These are phyloP conservation scores for Pegoplata infirma DNA, from an alignment of 2,888 invertebrate genomes.

Conservation along the genomic window DNA sequence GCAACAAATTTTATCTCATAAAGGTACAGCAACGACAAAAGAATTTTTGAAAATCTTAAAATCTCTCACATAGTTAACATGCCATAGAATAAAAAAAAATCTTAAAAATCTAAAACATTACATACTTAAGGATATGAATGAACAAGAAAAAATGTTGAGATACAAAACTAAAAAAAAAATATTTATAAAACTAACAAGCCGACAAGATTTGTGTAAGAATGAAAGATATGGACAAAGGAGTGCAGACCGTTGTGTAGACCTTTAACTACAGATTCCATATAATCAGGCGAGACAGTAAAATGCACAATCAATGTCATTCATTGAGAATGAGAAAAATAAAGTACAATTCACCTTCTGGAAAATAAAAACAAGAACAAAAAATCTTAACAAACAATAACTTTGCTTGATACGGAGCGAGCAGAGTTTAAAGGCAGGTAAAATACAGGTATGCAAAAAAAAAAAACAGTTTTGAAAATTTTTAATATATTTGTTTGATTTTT, in stretches of 20 bases:
- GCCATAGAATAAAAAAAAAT: background rate
- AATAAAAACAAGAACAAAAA: no score
- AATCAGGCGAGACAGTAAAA: slow-evolving; percentile 45
- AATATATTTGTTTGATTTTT: slow-evolving; percentile 31
- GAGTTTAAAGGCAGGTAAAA: slow-evolving; percentile 51
- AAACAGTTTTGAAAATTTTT: slow-evolving; percentile 6
- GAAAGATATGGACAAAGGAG: slow-evolving; percentile 16
- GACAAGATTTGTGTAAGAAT: slow-evolving; percentile 19
- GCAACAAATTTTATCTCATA: no score
- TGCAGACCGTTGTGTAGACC: slow-evolving; percentile 3
- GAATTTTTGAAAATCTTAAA: slow-evolving; percentile 11
- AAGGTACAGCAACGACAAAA: slow-evolving; percentile 34
- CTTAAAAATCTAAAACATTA: slow-evolving; percentile 8
- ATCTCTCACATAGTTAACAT: slow-evolving; percentile 13
- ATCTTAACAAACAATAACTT: slow-evolving; percentile 29
- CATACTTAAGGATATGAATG: slow-evolving; percentile 23
- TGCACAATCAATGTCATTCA: slow-evolving; percentile 51
- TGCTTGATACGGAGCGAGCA: slow-evolving; percentile 28
- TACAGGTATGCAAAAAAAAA: slow-evolving; percentile 36
- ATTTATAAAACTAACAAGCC: slow-evolving; percentile 17
- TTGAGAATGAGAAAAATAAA: no score
- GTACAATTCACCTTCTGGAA: background rate
- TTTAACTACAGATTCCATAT: slow-evolving; percentile 14
- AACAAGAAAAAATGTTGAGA: slow-evolving; percentile 9
- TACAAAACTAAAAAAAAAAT: no score